Percentiles rank a stretch among this genome's conserved stretches.
Evolutionary conservation across 2,888 invertebrate genomes (phyloP).

Genomic region (Sclerodermus sp.): DNA sequence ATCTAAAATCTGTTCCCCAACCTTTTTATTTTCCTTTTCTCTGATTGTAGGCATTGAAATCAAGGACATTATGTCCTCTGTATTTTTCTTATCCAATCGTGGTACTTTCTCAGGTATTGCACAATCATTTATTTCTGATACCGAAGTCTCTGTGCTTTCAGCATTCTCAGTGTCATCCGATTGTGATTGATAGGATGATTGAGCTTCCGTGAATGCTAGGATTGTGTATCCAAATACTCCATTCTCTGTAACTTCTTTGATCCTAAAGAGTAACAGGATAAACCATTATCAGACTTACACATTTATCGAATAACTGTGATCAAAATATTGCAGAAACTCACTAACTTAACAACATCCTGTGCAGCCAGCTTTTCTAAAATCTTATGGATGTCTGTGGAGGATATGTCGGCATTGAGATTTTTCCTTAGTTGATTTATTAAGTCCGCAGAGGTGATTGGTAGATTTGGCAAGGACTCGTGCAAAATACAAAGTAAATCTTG

Average conservation of each 20-base stretch:
- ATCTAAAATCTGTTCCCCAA: conserved; percentile 94
- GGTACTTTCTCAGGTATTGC: conserved; percentile 44
- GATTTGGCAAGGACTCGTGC: conserved; percentile 69
- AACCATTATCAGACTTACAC: conserved; percentile 1
- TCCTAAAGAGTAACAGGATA: conserved; percentile 29
- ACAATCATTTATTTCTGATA: conserved; percentile 43
- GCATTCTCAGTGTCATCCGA: conserved; percentile 39
- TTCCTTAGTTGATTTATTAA: conserved; percentile 64
- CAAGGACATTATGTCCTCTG: conserved; percentile 68
- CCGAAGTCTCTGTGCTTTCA: conserved; percentile 41
- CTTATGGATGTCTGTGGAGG: conserved; percentile 69
- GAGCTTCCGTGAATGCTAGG: conserved; percentile 43
- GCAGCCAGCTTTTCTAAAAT: conserved; percentile 76
- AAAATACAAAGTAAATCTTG: conserved; percentile 66
- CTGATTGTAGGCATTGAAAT: conserved; percentile 91
- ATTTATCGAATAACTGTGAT: not conserved
- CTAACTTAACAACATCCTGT: conserved; percentile 70
- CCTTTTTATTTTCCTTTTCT: conserved; percentile 92
- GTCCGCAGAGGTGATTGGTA: conserved; percentile 72
- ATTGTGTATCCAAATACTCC: conserved; percentile 52
- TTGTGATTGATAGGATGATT: conserved; percentile 36
- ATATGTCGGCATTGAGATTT: conserved; percentile 60
- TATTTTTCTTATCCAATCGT: conserved; percentile 46
- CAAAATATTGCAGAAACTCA: conserved; percentile 16
- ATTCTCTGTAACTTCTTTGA: conserved; percentile 54